These are phyloP conservation scores for mouse (Mus musculus) DNA, from an alignment of 2,113 vertebrate species.

Conservation along the genomic window DNA sequence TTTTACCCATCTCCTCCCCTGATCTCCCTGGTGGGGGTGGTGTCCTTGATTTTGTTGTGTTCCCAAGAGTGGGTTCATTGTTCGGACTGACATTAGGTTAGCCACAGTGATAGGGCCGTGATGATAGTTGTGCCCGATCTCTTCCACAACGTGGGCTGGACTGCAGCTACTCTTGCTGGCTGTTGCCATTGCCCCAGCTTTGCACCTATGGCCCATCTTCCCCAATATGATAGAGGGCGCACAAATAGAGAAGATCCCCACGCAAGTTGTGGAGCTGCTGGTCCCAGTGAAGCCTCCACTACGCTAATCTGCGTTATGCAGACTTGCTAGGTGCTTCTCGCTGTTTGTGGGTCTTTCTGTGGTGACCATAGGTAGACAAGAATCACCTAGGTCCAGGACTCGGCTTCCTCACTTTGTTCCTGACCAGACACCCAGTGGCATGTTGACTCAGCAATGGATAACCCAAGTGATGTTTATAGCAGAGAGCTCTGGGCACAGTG, in stretches of 20 bases:
- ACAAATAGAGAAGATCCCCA: accelerated
- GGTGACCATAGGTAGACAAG: background rate
- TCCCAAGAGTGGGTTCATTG: background rate
- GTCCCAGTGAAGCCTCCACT: background rate
- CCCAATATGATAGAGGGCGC: background rate
- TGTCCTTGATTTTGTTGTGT: background rate
- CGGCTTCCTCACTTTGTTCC: accelerated
- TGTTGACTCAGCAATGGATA: background rate
- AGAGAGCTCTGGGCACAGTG: background rate
- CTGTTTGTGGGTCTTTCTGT: background rate
- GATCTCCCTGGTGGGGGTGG: background rate
- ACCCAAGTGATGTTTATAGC: accelerated
- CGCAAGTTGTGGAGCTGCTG: accelerated
- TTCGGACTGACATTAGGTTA: background rate
- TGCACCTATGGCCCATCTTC: background rate
- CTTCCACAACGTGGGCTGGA: background rate
- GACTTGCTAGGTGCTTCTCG: background rate
- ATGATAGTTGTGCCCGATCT: accelerated
- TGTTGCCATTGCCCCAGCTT: background rate
- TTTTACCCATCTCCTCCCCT: background rate
- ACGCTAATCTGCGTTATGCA: background rate
- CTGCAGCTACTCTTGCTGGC: background rate
- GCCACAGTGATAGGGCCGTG: accelerated
- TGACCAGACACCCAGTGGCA: background rate
- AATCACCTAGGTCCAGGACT: background rate